These are phyloP conservation scores for Meloidogyne exigua DNA, from an alignment of 1,140 invertebrate species.

Conservation along the genomic window DNA sequence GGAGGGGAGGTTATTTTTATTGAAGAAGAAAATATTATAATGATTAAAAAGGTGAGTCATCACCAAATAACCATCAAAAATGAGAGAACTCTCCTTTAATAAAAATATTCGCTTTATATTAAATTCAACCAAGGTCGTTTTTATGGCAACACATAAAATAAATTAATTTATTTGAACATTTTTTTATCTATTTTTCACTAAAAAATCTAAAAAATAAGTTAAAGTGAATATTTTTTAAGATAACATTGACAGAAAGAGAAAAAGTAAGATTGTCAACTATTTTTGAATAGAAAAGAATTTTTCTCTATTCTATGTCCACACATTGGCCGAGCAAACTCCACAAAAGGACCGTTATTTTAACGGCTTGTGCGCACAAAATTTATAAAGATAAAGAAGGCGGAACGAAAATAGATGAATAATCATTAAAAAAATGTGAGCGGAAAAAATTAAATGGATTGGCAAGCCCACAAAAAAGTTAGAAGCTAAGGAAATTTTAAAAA, in stretches of 20 bases:
- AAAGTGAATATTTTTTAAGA: not conserved
- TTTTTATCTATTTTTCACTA: not conserved
- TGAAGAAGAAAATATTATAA: not conserved
- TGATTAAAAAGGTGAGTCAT: not conserved
- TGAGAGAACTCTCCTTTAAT: not conserved
- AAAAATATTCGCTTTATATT: too few relatives aligned
- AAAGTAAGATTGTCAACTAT: not conserved
- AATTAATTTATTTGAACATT: not conserved
- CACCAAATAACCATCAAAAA: not conserved
- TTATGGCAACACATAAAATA: not conserved
- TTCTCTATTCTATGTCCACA: not conserved
- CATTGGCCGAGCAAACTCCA: not conserved
- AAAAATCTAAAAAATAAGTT: not conserved
- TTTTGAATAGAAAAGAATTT: slow-evolving; percentile 5
- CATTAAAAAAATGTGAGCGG: too few relatives aligned
- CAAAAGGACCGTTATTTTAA: not conserved
- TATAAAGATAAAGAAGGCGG: not conserved
- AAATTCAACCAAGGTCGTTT: not conserved
- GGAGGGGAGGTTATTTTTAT: slow-evolving; percentile 6
- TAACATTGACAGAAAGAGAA: not conserved
- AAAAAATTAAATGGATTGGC: too few relatives aligned
- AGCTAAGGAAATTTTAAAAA: too few relatives aligned
- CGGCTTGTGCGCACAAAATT: not conserved
- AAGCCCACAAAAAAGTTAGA: too few relatives aligned
- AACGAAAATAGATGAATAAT: not conserved